Base-by-base conservation (phyloP, 2,113 vertebrate species). In the Neofelis nebulosa region DNA sequence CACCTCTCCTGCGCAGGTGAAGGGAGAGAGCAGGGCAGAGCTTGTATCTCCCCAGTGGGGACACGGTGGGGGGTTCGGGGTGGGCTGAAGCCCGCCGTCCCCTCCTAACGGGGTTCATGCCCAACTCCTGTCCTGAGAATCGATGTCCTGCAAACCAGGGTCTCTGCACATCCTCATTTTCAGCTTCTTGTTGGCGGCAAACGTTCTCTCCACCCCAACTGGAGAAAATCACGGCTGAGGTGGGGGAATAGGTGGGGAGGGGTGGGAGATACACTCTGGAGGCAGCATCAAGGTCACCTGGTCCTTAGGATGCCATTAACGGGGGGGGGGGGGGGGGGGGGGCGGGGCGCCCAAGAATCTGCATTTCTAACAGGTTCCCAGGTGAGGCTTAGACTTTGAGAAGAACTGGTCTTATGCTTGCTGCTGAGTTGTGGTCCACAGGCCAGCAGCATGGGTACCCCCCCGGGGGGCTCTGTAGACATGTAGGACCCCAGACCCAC, bases 261-360 rank as follows among this genome's bases (percentile, higher is more conserved):
- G 19, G 19, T 1, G 9, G 36, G 33, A 23, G 7, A 23, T 11
- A 25, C 0, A 3, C 19, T 5, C 29, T 10, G 5, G n/a, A 29
- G 14, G 1, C 1, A 4, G 68, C 45, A 0, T 18, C 57, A 21
- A 9, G n/a, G 4, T 3, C 27, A 2, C 61, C 48, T 41, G 63
- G 69, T 41, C n/a, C 45, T 36, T 45, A 29, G 18, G 11, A 5
- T 5, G 2, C 36, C 2, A 1, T 8, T 4, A n/a, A n/a, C n/a
- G 29, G 29, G 23, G 3, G 73, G 38, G 29, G 29, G 15, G 29
- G 29, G 23, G 3, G 29, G 29, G 23, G 3, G 73, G 38, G 29
- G 29, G 15, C 23, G 15, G 7, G 73, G 41, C 7, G 4, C 50
- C 50, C 9, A 25, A 0, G 23, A 66, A 23, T 41, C 21, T 94